Percentiles rank a stretch among this genome's conserved stretches.
Conservation (phyloP, 1,140 invertebrate species). For the Copidosoma floridanum region DNA sequence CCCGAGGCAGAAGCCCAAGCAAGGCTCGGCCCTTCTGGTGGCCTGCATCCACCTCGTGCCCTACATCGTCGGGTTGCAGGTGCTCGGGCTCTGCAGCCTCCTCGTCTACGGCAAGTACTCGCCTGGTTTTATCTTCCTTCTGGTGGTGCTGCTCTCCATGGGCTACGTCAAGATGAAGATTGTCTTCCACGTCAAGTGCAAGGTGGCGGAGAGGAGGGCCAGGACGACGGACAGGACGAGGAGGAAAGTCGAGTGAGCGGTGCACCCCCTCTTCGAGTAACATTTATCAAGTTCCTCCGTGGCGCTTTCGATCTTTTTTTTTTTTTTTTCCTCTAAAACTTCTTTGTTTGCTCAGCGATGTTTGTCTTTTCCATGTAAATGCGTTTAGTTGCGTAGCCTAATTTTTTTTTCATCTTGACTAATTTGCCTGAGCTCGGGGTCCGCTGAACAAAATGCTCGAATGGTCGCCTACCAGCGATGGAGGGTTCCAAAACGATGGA, state of each 20-base stretch:
- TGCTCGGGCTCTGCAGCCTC: constrained; percentile 38
- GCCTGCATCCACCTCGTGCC: constrained; percentile 47
- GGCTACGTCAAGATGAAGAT: constrained; percentile 45
- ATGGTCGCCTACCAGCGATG: too few species aligned
- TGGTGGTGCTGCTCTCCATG: constrained; percentile 42
- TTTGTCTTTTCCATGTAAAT: background rate
- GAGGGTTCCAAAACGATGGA: too few species aligned
- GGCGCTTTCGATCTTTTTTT: background rate
- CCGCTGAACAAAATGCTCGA: too few species aligned
- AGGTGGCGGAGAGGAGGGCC: constrained; percentile 27
- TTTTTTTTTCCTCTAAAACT: background rate
- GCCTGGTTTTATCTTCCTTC: constrained; percentile 51
- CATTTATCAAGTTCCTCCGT: background rate
- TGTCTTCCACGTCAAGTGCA: constrained; percentile 36
- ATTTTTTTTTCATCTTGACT: constrained; percentile 6
- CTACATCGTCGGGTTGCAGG: constrained; percentile 39
- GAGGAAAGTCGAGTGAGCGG: constrained; percentile 16
- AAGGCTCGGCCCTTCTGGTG: constrained; percentile 29
- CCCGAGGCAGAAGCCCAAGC: constrained; percentile 32
- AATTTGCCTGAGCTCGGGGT: too few species aligned
- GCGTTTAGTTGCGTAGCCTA: background rate
- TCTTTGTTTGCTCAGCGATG: background rate
- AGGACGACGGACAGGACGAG: constrained; percentile 30
- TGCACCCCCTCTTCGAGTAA: too few species aligned
- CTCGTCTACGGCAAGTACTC: constrained; percentile 45